Evolutionary conservation across 1,140 invertebrate species (phyloP), one percentile per base, ranked within the genome.

Genomic region (Proales similis): DNA sequence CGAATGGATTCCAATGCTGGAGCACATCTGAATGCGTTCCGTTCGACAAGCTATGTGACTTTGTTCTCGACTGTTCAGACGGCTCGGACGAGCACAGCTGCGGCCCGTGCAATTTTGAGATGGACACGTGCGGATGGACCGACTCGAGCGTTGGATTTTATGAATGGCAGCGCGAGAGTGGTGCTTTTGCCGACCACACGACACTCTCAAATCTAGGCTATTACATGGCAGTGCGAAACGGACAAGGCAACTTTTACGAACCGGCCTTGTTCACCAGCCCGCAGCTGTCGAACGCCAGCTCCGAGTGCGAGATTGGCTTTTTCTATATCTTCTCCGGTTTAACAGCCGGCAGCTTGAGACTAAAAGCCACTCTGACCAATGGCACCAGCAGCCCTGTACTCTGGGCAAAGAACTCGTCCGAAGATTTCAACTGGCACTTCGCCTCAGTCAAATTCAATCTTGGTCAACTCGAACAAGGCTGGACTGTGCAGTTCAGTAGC

Each of bases 111-210:
- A 68, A 66, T 19, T 74, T 74, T 69, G 70, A 74, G 57, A 43
- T 27, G 20, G 66, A 42, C 30, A 48, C 26, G 6, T 67, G 66
- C 29, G 33, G 30, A 6, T 67, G 66, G 66, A 48, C 30, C 7
- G 57, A 65, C 39, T 26, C 42, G 17, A 62, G 63, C 26, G 20
- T 26, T 11, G 51, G 60, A 38, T 45, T 63, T n/a, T 66, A 53
- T 43, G 39, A 39, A 17, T 67, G 85, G 60, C 39, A 42, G 32
- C 71, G 84, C 63, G 75, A 82, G 12, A 83, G 81, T 63, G 80
- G 78, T 43, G 77, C 78, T 27, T 84, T 84, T 1, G 29, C 39
- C 12, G 43, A 27, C 14, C 30, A 33, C 32, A 32, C 39, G 29
- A 5, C 17, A 20, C 24, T 62, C 46, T 14, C 66, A 38, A 45